A percentile compares a stretch with the other conserved stretches of the same genome.
Conservation (phyloP, 2,888 invertebrate genomes). For the Nezara viridula region DNA sequence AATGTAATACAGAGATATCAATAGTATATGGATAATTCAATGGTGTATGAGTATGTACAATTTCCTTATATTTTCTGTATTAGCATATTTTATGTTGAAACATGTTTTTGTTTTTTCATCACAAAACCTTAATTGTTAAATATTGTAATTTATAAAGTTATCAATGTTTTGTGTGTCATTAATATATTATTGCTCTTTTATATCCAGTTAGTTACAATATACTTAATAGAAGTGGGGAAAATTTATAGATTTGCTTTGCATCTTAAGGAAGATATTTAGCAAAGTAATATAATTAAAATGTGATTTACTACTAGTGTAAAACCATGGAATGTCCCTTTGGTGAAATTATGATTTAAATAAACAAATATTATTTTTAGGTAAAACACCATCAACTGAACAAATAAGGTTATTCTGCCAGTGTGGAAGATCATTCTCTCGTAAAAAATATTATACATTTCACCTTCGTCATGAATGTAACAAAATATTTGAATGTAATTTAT, state of each 20-base stretch:
- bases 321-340: background rate
- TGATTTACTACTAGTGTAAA: background rate
- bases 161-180: no score
- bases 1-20: no score
- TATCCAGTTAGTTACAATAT: no score
- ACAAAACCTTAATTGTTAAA: no score
- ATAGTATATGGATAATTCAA: no score
- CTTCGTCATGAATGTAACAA: conserved; percentile 59
- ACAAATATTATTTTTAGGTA: conserved; percentile 22
- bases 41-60: no score
- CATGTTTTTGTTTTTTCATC: no score
- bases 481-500: conserved; percentile 52
- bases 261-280: background rate
- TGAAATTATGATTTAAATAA: conserved; percentile 7
- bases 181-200: no score
- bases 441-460: conserved; percentile 55
- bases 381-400: background rate
- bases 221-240: background rate
- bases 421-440: conserved; percentile 57
- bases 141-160: no score
- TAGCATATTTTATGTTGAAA: no score
- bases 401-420: conserved; percentile 54
- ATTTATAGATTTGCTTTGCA: background rate
- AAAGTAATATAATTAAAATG: background rate
- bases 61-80: no score